Conservation (phyloP, 2,888 invertebrate species). For the Torymus aiolomorphi region DNA sequence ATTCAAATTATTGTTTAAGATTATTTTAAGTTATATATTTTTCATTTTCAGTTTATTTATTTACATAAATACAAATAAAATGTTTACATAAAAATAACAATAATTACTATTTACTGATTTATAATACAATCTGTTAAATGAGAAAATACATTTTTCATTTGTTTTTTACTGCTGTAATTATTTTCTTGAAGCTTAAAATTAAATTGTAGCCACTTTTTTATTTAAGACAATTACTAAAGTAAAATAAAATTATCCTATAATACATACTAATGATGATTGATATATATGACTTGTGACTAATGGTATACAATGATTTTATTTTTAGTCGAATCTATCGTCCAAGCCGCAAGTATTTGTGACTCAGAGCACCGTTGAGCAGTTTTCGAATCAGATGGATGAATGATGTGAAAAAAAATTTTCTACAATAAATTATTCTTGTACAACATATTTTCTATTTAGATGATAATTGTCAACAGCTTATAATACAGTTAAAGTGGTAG, state of each 20-base stretch:
- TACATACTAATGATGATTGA: background rate
- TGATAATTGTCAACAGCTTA: slow-evolving; percentile 38
- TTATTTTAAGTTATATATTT: no score
- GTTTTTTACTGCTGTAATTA: no score
- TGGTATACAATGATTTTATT: slow-evolving; percentile 43
- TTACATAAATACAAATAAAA: no score
- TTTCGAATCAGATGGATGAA: slow-evolving; percentile 68
- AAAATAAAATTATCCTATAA: background rate
- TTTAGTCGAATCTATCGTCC: slow-evolving; percentile 65
- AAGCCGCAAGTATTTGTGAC: slow-evolving; percentile 70
- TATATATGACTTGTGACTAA: background rate
- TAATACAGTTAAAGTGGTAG: background rate
- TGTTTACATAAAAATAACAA: no score
- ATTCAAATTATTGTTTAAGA: no score
- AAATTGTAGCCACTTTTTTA: no score
- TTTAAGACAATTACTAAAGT: no score
- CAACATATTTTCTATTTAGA: slow-evolving; percentile 38
- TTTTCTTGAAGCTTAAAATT: no score
- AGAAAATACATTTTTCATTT: no score
- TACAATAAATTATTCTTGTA: slow-evolving; percentile 49
- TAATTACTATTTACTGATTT: no score
- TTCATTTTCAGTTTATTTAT: no score
- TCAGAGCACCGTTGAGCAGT: slow-evolving; percentile 67
- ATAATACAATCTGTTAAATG: no score
- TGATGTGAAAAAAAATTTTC: slow-evolving; percentile 35